Conservation (phyloP, 2,113 vertebrate genomes). For the Spea multiplicata region DNA sequence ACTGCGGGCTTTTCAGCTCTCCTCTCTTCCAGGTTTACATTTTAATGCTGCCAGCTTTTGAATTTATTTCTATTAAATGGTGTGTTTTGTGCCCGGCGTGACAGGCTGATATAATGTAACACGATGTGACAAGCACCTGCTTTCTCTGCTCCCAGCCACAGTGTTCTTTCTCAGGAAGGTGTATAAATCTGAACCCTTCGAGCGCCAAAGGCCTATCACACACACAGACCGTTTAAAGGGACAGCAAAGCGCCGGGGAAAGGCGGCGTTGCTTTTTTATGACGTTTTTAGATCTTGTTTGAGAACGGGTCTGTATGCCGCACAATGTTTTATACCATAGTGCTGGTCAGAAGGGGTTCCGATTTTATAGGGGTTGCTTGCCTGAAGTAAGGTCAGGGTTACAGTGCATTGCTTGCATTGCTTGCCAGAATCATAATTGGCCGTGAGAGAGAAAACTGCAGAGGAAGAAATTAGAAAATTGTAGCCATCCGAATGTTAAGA, state of each 20-base stretch:
- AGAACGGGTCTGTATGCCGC: too few species aligned
- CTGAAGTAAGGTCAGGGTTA: too few species aligned
- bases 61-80: constrained; percentile 40
- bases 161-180: constrained; percentile 16
- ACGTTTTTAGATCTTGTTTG: too few species aligned
- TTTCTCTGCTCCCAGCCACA: constrained; percentile 29
- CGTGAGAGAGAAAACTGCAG: too few species aligned
- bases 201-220: background rate
- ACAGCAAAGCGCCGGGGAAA: too few species aligned
- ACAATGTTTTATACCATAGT: too few species aligned
- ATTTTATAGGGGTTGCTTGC: background rate
- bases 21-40: constrained; percentile 20
- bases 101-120: background rate
- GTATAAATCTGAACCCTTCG: constrained; percentile 18
- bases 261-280: too few species aligned
- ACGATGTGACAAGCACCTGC: constrained; percentile 41
- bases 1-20: background rate
- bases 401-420: too few species aligned
- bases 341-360: too few species aligned
- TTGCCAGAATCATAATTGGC: too few species aligned
- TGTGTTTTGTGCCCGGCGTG: constrained; percentile 4
- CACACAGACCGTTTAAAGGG: background rate
- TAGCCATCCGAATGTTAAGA: too few species aligned
- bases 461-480: too few species aligned
- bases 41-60: constrained; percentile 26